Percentiles rank a stretch among this genome's conserved stretches.
Conservation (phyloP, 2,113 vertebrate genomes). For the Phyllostomus hastatus region DNA sequence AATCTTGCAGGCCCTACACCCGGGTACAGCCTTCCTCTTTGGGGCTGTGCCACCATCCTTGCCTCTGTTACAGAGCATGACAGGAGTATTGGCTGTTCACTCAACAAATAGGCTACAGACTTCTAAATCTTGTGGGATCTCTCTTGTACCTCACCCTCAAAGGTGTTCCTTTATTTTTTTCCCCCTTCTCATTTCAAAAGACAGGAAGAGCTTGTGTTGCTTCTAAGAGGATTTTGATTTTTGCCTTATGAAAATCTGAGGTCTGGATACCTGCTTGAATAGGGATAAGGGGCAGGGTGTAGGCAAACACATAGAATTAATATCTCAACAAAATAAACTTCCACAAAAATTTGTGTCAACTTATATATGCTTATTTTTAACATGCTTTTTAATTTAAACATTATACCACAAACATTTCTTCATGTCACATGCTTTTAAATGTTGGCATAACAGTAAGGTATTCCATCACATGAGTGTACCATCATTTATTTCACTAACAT, state of each 20-base stretch:
- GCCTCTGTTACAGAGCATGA: conserved; percentile 9
- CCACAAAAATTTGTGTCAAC: not conserved
- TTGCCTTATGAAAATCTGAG: not conserved
- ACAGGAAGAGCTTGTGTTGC: not conserved
- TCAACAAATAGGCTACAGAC: not conserved
- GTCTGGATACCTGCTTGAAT: not conserved
- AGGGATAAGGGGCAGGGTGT: not conserved
- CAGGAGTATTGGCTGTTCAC: not conserved
- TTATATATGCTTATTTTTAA: conserved; percentile 8
- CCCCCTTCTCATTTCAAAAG: not conserved
- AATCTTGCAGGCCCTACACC: not conserved
- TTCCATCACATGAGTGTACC: not conserved
- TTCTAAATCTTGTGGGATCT: not conserved
- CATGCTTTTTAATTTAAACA: not conserved
- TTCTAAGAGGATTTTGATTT: not conserved
- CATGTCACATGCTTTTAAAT: conserved; percentile 22
- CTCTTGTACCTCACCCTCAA: not conserved
- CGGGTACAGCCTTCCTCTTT: not conserved
- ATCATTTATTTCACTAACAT: not conserved
- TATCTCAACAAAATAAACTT: not conserved
- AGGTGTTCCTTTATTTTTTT: not conserved
- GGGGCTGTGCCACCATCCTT: not conserved
- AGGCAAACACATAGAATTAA: not conserved
- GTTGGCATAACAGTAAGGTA: not conserved
- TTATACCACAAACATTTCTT: conserved; percentile 17